These are phyloP conservation scores for Chironomus tentans DNA, from an alignment of 2,888 invertebrate species.

Conservation along the genomic window DNA sequence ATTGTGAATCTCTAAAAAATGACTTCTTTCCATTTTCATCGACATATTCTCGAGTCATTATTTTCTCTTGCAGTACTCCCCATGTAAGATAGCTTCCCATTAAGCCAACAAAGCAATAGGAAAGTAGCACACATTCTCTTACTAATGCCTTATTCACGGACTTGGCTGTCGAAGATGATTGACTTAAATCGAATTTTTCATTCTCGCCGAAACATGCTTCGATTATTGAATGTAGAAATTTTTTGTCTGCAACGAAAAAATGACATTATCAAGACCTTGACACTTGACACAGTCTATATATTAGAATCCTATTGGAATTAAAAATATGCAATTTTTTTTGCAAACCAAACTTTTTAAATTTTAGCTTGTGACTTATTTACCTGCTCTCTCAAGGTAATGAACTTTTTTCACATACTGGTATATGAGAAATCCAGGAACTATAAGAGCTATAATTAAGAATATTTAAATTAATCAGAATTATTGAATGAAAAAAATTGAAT, in stretches of 20 bases:
- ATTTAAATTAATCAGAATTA: no score
- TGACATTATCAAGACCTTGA: no score
- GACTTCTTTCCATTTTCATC: slow-evolving; percentile 52
- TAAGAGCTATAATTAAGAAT: slow-evolving; percentile 48
- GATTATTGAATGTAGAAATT: not conserved
- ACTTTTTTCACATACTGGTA: slow-evolving; percentile 70
- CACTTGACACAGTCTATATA: no score
- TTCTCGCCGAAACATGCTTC: slow-evolving; percentile 12
- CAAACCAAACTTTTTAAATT: not conserved
- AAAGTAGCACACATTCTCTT: slow-evolving; percentile 52
- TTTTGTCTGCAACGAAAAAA: slow-evolving; percentile 1
- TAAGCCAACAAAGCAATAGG: slow-evolving; percentile 78
- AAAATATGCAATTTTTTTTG: not conserved
- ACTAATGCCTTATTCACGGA: slow-evolving; percentile 44
- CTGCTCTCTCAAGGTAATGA: slow-evolving; percentile 70
- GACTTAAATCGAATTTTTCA: not conserved
- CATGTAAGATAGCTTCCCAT: slow-evolving; percentile 88
- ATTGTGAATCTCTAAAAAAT: slow-evolving; percentile 88
- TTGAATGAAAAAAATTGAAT: not conserved
- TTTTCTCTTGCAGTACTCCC: slow-evolving; percentile 96
- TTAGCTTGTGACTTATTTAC: slow-evolving; percentile 43
- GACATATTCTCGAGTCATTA: slow-evolving; percentile 82
- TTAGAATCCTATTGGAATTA: not conserved
- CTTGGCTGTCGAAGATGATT: slow-evolving; percentile 15
- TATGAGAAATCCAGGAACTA: slow-evolving; percentile 75